Percentiles rank a stretch among this genome's conserved stretches.
These are phyloP conservation scores for Eulemur rufifrons DNA, from an alignment of 2,113 vertebrate genomes.

Conservation along the genomic window DNA sequence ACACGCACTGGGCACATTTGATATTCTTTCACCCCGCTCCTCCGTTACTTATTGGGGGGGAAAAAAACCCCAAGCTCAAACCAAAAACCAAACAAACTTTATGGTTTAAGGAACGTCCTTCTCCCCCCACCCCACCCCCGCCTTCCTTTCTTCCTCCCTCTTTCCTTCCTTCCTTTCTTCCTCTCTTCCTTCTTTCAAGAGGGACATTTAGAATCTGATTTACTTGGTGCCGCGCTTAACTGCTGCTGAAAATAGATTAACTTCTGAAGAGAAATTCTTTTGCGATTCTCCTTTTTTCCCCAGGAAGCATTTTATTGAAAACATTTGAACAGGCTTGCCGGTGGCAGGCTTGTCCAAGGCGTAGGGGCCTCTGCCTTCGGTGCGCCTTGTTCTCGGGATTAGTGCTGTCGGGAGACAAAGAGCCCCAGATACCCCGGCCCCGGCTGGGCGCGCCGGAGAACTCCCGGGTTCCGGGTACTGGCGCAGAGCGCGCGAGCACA, in stretches of 20 bases:
- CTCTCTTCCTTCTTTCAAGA: background rate
- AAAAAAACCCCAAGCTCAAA: background rate
- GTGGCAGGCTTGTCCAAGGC: background rate
- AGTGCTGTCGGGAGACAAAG: slow-evolving; percentile 69
- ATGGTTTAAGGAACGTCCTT: background rate
- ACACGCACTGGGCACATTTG: background rate
- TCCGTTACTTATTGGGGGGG: background rate
- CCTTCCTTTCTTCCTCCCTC: background rate
- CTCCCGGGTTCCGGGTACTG: background rate
- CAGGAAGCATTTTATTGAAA: slow-evolving; percentile 63
- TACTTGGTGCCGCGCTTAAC: slow-evolving; percentile 29
- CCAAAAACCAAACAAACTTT: slow-evolving; percentile 26
- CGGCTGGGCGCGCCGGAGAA: background rate
- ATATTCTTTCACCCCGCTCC: background rate
- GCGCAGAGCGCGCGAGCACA: background rate
- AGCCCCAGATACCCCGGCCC: slow-evolving; percentile 21
- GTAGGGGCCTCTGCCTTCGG: slow-evolving; percentile 24
- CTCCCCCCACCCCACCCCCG: background rate
- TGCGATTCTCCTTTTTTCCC: background rate
- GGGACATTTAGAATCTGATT: slow-evolving; percentile 61
- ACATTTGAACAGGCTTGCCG: slow-evolving; percentile 48
- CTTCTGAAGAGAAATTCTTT: slow-evolving; percentile 57
- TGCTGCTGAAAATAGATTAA: slow-evolving; percentile 64
- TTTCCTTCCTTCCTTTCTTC: background rate
- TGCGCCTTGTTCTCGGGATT: slow-evolving; percentile 47